These are phyloP conservation scores for Anguilla pacifica DNA, from an alignment of 2,797 vertebrate species.

Conservation along the genomic window DNA sequence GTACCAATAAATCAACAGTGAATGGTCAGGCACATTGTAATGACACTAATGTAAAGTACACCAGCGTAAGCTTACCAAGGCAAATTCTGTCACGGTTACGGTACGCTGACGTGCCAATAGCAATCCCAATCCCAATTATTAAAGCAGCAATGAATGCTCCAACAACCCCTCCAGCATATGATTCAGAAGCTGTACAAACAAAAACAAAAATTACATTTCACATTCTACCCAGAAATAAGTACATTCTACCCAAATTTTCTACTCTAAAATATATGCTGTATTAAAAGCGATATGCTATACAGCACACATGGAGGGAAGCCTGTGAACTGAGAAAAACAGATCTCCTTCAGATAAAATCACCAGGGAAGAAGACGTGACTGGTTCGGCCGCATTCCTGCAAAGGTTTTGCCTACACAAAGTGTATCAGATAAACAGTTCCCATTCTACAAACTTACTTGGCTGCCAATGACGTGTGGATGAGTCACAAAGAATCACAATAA, in stretches of 20 bases:
- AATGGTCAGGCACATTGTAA: background rate
- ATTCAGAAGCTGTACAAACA: constrained; percentile 51
- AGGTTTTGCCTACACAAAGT: constrained; percentile 14
- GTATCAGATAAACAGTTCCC: constrained; percentile 9
- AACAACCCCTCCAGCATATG: constrained; percentile 62
- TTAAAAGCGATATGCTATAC: background rate
- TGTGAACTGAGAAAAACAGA: background rate
- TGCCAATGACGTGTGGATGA: background rate
- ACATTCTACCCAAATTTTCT: background rate
- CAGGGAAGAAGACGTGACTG: constrained; percentile 44
- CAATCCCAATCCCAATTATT: constrained; percentile 57
- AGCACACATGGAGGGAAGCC: background rate
- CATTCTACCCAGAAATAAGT: background rate
- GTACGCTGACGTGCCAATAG: constrained; percentile 61
- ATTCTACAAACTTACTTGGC: background rate
- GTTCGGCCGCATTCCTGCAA: constrained; percentile 59
- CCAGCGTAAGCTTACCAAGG: constrained; percentile 61
- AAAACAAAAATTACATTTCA: background rate
- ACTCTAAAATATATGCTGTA: background rate
- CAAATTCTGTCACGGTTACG: constrained; percentile 68
- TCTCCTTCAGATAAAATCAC: background rate
- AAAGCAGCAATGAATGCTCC: constrained; percentile 69
- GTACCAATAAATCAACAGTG: background rate
- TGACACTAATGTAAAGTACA: background rate
- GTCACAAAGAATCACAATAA: background rate